Percentiles rank a stretch among this genome's conserved stretches.
Conservation (phyloP, 2,888 invertebrate species). For the Trissolcus japonicus region DNA sequence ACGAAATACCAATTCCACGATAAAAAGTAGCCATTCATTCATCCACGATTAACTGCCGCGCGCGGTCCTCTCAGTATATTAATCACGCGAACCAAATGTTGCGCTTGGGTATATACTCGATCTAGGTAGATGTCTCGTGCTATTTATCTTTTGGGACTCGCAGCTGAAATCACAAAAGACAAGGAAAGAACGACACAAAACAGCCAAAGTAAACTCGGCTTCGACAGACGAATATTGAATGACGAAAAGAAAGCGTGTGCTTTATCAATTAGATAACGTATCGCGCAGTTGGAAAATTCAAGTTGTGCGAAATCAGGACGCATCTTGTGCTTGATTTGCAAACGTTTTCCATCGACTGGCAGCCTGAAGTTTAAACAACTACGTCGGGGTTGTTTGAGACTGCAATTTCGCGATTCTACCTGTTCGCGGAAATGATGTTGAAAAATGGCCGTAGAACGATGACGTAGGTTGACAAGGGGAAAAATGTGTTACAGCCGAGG, state of each 20-base stretch:
- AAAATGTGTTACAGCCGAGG: not conserved
- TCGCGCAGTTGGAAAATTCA: slow-evolving; percentile 16
- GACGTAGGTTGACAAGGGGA: not conserved
- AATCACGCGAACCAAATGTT: slow-evolving; percentile 7
- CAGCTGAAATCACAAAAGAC: slow-evolving; percentile 11
- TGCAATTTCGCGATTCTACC: slow-evolving; percentile 9
- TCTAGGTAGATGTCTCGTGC: slow-evolving; percentile 8
- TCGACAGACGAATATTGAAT: slow-evolving; percentile 12
- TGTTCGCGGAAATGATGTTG: slow-evolving; percentile 9
- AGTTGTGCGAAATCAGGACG: slow-evolving; percentile 1
- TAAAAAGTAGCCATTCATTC: too few relatives aligned
- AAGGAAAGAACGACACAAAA: too few relatives aligned
- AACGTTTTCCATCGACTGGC: slow-evolving; percentile 9
- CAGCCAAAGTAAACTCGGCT: not conserved
- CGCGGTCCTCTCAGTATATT: not conserved
- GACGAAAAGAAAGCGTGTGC: slow-evolving; percentile 27
- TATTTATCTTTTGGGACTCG: slow-evolving; percentile 18
- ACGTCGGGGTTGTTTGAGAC: slow-evolving; percentile 7
- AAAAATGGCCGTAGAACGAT: slow-evolving; percentile 1
- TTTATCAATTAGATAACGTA: slow-evolving; percentile 35
- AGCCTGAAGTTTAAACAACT: slow-evolving; percentile 4
- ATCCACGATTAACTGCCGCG: too few relatives aligned
- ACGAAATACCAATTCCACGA: too few relatives aligned
- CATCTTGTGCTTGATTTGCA: slow-evolving; percentile 38
- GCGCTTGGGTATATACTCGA: not conserved